phyloP scores from a whole-genome alignment of 2,113 vertebrate genomes.

The Heliornis fulica region DNA sequence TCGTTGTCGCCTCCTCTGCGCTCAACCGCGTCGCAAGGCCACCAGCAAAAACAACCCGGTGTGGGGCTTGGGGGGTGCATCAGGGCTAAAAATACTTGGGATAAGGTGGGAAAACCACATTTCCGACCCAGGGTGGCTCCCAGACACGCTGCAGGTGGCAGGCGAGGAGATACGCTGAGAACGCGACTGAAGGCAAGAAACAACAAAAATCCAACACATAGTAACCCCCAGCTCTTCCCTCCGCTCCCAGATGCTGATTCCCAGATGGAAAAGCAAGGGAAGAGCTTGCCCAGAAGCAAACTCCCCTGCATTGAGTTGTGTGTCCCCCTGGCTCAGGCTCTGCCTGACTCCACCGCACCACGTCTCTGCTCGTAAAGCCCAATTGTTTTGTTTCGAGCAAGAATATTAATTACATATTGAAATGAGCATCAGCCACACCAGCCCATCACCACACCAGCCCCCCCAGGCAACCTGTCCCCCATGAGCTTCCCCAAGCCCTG shows the following conservation, averaged over 20 bases:
- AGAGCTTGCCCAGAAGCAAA: background rate
- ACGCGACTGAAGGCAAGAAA: background rate
- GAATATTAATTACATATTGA: background rate
- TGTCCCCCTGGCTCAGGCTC: no score
- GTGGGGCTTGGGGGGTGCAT: background rate
- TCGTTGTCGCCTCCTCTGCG: no score
- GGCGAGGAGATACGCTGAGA: background rate
- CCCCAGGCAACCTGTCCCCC: accelerated
- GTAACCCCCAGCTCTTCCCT: background rate
- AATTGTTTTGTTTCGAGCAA: accelerated
- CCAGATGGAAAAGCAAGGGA: background rate
- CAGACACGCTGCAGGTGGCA: background rate
- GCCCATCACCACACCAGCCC: accelerated
- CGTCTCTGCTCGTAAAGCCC: accelerated
- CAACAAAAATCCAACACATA: background rate
- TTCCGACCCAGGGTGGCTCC: background rate
- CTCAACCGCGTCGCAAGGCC: no score
- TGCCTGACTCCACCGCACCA: accelerated
- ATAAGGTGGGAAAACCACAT: background rate
- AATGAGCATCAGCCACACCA: accelerated
- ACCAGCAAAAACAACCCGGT: constrained; percentile 1
- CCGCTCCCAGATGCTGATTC: background rate
- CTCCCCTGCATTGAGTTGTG: no score
- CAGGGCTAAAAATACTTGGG: constrained; percentile 13
- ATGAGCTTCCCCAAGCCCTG: accelerated